Conservation (phyloP, 2,797 vertebrate genomes). For the Cryptoprocta ferox region DNA sequence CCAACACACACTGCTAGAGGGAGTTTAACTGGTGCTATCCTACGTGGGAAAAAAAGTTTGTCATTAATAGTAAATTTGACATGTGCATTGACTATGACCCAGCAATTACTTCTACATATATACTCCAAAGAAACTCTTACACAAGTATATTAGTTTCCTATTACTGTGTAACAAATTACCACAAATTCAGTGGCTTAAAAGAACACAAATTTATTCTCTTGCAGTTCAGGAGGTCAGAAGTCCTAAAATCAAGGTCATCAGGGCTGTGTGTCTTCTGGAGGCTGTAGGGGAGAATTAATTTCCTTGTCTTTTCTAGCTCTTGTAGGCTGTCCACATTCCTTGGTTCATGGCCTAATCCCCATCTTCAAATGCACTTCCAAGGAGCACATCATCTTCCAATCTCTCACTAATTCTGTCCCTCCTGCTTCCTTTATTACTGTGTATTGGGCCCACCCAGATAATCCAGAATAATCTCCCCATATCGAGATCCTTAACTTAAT, state of each 20-base stretch:
- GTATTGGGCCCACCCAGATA: not conserved
- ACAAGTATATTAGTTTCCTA: not conserved
- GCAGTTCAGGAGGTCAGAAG: not conserved
- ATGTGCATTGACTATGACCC: not conserved
- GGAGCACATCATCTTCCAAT: not conserved
- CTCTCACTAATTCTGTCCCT: not conserved
- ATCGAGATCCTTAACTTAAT: not conserved
- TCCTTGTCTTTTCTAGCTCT: not conserved
- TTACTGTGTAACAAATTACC: not conserved
- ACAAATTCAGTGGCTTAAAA: not conserved
- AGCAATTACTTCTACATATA: not conserved
- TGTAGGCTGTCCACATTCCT: not conserved
- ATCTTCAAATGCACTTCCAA: not conserved
- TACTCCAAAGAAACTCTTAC: not conserved
- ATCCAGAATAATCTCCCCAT: not conserved
- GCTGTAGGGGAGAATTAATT: not conserved
- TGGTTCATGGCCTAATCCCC: not conserved
- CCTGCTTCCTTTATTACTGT: not conserved
- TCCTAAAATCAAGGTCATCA: not conserved
- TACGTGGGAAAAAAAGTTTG: not conserved
- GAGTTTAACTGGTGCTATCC: not conserved
- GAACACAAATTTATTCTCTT: not conserved
- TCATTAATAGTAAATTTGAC: not conserved
- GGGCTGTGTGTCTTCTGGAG: not conserved
- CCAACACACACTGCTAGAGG: not conserved